Evolutionary conservation across 2,888 invertebrate genomes (phyloP).

Genomic region (Onthophagus sagittarius): DNA sequence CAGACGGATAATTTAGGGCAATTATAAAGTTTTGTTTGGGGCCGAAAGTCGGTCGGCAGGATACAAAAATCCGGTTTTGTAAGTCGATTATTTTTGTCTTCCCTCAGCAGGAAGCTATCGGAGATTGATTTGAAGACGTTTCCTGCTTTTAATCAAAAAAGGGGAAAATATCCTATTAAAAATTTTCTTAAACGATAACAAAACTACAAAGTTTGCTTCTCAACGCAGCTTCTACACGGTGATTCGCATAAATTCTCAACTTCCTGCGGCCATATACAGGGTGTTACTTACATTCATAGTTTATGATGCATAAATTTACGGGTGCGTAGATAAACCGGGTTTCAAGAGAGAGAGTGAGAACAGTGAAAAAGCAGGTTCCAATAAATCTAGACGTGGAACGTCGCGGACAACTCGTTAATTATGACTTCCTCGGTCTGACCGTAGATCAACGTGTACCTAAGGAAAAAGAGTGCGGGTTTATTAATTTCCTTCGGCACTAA

Average conservation of each 20-base stretch:
- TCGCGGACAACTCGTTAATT: constrained; percentile 6
- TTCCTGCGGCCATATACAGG: constrained; percentile 3
- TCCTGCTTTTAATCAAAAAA: not conserved
- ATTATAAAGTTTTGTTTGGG: constrained; percentile 5
- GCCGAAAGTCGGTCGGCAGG: constrained; percentile 22
- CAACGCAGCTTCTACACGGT: not conserved
- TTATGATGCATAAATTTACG: constrained; percentile 1
- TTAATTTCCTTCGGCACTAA: not conserved
- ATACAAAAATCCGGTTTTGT: constrained; percentile 24
- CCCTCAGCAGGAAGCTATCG: not conserved
- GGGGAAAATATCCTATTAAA: not conserved
- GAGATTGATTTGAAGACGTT: not conserved
- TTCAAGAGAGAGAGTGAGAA: not conserved
- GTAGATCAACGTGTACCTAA: not conserved
- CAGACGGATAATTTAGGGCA: constrained; percentile 16
- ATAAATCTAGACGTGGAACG: not conserved
- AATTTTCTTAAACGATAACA: not conserved
- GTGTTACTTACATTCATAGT: not conserved
- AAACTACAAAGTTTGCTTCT: not conserved
- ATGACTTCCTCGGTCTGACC: constrained; percentile 1
- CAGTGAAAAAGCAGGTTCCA: not conserved
- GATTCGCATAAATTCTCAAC: not conserved
- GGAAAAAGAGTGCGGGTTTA: not conserved
- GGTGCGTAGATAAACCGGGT: not conserved
- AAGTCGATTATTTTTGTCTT: constrained; percentile 21